These are phyloP conservation scores for Turnix velox DNA, from an alignment of 2,113 vertebrate species.

Conservation along the genomic window DNA sequence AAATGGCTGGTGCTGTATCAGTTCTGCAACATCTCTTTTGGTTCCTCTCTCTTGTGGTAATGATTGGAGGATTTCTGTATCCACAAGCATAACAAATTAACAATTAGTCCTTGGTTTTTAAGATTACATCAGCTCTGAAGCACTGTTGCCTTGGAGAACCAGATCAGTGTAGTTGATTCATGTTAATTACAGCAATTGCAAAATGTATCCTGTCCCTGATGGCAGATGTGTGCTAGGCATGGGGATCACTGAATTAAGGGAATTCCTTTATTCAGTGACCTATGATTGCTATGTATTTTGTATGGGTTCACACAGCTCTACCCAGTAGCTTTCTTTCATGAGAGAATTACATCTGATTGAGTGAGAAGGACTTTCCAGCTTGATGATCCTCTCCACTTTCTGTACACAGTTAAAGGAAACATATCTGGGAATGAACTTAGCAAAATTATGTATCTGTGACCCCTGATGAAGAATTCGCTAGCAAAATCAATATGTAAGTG, in stretches of 20 bases:
- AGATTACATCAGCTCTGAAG: constrained; percentile 5
- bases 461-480: not conserved
- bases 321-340: not conserved
- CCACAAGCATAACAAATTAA: not conserved
- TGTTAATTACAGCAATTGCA: not conserved
- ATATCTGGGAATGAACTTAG: not conserved
- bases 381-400: not conserved
- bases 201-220: not conserved
- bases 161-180: not conserved
- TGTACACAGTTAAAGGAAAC: not conserved
- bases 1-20: not conserved
- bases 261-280: not conserved
- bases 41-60: not conserved
- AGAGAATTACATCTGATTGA: not conserved
- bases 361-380: not conserved
- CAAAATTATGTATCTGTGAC: not conserved
- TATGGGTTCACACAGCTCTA: not conserved
- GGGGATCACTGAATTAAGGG: not conserved
- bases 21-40: not conserved
- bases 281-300: not conserved
- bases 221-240: not conserved
- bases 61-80: not conserved
- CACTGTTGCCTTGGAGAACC: not conserved
- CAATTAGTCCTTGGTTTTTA: not conserved
- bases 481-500: not conserved